Evolutionary conservation across 2,113 vertebrate species (phyloP).

Genomic region (Gavia stellata): DNA sequence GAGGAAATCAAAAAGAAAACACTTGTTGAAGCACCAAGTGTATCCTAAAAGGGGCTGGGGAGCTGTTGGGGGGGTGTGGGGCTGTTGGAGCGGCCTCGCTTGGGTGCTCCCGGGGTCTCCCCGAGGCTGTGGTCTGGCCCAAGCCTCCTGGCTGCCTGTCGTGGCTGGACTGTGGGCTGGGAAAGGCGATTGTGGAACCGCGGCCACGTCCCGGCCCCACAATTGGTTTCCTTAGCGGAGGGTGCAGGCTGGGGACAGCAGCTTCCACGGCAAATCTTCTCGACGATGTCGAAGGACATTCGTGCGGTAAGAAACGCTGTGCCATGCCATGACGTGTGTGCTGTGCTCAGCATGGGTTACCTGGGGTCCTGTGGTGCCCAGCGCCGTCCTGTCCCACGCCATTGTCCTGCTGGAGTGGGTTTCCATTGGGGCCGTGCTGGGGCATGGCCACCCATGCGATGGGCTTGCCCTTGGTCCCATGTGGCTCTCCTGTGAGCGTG

Average conservation of each 20-base stretch:
- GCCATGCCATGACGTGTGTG: background rate
- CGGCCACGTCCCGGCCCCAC: background rate
- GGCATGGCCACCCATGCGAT: rapidly evolving
- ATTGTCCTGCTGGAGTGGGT: background rate
- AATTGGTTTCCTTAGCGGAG: slow-evolving; percentile 53
- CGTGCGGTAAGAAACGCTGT: slow-evolving; percentile 76
- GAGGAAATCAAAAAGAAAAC: slow-evolving; percentile 90
- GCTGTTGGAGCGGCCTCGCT: rapidly evolving
- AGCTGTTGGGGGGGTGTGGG: rapidly evolving
- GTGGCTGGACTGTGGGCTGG: rapidly evolving
- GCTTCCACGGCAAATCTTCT: slow-evolving; percentile 94
- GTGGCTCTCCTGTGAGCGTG: background rate
- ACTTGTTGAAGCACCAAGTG: slow-evolving; percentile 87
- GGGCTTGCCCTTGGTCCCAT: rapidly evolving
- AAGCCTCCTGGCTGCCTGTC: background rate
- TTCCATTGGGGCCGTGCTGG: background rate
- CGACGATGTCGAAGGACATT: slow-evolving; percentile 88
- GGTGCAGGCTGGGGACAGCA: slow-evolving; percentile 80
- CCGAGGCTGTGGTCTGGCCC: rapidly evolving
- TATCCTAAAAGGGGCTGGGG: slow-evolving; percentile 81
- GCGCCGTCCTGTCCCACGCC: background rate
- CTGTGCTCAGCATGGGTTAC: background rate
- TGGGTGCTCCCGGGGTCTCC: rapidly evolving
- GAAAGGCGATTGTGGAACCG: background rate
- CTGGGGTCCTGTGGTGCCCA: rapidly evolving